Evolutionary conservation across 1,140 invertebrate genomes (phyloP).

Genomic region (Heliconius hermathena): DNA sequence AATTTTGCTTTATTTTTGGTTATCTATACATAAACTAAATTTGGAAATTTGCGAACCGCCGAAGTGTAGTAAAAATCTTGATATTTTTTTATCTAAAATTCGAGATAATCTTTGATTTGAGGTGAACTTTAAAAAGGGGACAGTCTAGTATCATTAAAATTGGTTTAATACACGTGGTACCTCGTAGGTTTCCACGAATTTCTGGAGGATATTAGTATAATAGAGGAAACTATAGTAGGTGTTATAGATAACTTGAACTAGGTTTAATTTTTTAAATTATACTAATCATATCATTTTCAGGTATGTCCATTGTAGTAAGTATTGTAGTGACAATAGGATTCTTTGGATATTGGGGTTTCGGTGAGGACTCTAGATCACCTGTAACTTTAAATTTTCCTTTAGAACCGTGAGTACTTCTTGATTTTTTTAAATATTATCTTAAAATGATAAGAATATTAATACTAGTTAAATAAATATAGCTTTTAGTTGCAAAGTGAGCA

Average conservation of each 20-base stretch:
- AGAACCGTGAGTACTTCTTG: slow-evolving; percentile 45
- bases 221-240: too few relatives aligned
- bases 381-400: slow-evolving; percentile 60
- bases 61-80: too few relatives aligned
- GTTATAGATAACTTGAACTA: neutral
- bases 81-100: too few relatives aligned
- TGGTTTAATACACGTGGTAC: too few relatives aligned
- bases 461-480: too few relatives aligned
- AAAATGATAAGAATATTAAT: too few relatives aligned
- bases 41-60: too few relatives aligned
- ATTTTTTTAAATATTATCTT: neutral
- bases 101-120: too few relatives aligned
- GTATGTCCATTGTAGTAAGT: slow-evolving; percentile 46
- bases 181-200: neutral
- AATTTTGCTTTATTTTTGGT: slow-evolving; percentile 14
- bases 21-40: too few relatives aligned
- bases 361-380: slow-evolving; percentile 51
- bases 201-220: neutral
- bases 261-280: neutral
- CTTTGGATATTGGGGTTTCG: slow-evolving; percentile 66
- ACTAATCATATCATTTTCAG: slow-evolving; percentile 30
- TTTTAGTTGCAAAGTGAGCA: too few relatives aligned
- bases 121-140: too few relatives aligned
- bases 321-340: slow-evolving; percentile 55
- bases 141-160: too few relatives aligned